Evolutionary conservation across 2,113 vertebrate species (phyloP).

Genomic region (Phalacrocorax brasilianus): DNA sequence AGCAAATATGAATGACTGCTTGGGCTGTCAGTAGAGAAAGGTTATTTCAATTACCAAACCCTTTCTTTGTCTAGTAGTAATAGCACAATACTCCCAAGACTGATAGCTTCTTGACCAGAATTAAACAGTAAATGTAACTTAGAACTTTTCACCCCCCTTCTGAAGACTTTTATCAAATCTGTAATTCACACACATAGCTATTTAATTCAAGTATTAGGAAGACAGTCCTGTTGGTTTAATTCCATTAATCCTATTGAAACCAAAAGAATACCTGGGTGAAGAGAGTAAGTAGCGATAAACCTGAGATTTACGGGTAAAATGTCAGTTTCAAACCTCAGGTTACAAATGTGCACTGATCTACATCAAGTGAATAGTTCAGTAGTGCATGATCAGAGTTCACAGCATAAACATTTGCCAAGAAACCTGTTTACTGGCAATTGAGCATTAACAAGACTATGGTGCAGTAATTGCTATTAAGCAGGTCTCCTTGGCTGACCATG

Average conservation of each 20-base stretch:
- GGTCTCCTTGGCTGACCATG: neutral
- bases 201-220: neutral
- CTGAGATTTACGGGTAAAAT: neutral
- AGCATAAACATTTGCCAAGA: neutral
- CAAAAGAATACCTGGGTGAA: neutral
- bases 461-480: conserved; percentile 3
- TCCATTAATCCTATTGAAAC: neutral
- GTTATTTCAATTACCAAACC: neutral
- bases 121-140: neutral
- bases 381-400: neutral
- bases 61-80: neutral
- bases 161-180: neutral
- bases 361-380: neutral
- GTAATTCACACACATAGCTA: neutral
- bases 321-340: neutral
- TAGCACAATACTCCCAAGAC: neutral
- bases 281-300: neutral
- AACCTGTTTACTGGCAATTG: neutral
- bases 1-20: neutral
- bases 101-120: neutral
- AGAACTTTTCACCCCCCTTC: neutral
- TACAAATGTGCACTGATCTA: neutral
- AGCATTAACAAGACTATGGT: conserved; percentile 1
- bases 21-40: neutral
- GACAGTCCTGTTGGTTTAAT: neutral